Percentiles rank a stretch among this genome's conserved stretches.
Conservation (phyloP, 2,888 invertebrate genomes). For the Terebella lapidaria region DNA sequence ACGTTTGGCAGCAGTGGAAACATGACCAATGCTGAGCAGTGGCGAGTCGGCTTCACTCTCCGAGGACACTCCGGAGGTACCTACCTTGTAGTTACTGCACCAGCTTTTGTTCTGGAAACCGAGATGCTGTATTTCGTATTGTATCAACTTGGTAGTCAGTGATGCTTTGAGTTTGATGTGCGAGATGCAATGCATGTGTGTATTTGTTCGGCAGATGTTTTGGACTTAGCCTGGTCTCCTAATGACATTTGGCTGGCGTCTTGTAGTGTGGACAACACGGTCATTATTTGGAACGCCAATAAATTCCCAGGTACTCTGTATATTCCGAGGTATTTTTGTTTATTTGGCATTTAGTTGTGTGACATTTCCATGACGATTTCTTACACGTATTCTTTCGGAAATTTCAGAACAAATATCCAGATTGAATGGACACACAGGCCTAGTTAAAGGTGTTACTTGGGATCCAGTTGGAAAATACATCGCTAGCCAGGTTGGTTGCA, state of each 20-base stretch:
- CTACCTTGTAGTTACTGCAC: background rate
- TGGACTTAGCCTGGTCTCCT: slow-evolving; percentile 95
- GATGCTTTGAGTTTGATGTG: too few relatives aligned
- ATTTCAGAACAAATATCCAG: slow-evolving; percentile 62
- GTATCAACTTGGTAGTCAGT: too few relatives aligned
- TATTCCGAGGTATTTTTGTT: too few relatives aligned
- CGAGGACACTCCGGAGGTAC: slow-evolving; percentile 76
- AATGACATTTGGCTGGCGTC: slow-evolving; percentile 90
- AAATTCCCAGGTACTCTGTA: slow-evolving; percentile 73
- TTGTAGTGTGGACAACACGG: slow-evolving; percentile 92
- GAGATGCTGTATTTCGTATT: background rate
- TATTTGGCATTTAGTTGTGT: background rate
- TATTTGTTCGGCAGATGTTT: slow-evolving; percentile 68
- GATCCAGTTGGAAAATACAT: slow-evolving; percentile 97
- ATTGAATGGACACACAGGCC: slow-evolving; percentile 78
- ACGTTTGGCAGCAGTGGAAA: slow-evolving; percentile 16
- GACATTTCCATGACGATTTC: background rate
- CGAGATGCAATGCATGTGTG: too few relatives aligned
- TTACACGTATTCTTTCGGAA: background rate
- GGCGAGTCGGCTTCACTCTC: slow-evolving; percentile 83
- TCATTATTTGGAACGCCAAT: slow-evolving; percentile 95
- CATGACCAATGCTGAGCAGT: slow-evolving; percentile 69
- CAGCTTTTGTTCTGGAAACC: background rate
- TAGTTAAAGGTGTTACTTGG: slow-evolving; percentile 97
- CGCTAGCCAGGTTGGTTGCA: slow-evolving; percentile 69